Percentiles rank a stretch among this genome's conserved stretches.
These are phyloP conservation scores for Ptilodon capucinus DNA, from an alignment of 2,888 invertebrate genomes.

Conservation along the genomic window DNA sequence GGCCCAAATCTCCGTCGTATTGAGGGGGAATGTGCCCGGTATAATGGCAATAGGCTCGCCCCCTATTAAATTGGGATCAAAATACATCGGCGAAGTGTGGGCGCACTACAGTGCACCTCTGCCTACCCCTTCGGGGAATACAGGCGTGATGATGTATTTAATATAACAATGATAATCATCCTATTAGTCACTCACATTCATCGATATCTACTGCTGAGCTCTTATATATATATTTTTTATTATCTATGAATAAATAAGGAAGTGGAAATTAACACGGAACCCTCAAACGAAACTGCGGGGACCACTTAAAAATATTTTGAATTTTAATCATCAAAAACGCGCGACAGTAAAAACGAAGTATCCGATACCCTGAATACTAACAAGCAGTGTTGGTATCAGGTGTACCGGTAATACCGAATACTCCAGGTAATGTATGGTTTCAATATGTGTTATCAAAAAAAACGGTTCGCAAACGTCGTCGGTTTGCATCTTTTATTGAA, in stretches of 20 bases:
- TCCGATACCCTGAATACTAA: conserved; percentile 56
- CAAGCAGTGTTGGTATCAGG: conserved; percentile 55
- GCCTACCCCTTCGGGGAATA: too few species aligned
- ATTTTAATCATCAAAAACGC: conserved; percentile 30
- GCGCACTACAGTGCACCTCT: too few species aligned
- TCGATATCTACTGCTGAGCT: too few species aligned
- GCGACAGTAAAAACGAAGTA: conserved; percentile 33
- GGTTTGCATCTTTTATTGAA: conserved; percentile 45
- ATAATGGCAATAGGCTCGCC: too few species aligned
- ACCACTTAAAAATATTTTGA: conserved; percentile 8
- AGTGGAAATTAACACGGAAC: not conserved
- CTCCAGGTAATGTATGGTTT: conserved; percentile 59
- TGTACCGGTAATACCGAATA: conserved; percentile 50
- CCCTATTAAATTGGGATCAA: too few species aligned
- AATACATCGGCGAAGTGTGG: too few species aligned
- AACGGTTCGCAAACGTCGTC: conserved; percentile 31
- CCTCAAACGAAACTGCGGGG: not conserved
- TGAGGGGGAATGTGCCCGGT: too few species aligned
- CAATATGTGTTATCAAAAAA: conserved; percentile 52
- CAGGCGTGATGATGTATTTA: too few species aligned
- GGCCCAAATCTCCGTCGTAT: too few species aligned
- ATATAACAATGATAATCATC: too few species aligned
- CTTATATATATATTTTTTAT: too few species aligned
- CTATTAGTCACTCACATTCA: too few species aligned
- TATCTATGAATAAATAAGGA: not conserved